Evolutionary conservation across 2,797 vertebrate species (phyloP), one percentile per base, ranked within the genome.

Genomic region (Petrocephalus schoutedeni): DNA sequence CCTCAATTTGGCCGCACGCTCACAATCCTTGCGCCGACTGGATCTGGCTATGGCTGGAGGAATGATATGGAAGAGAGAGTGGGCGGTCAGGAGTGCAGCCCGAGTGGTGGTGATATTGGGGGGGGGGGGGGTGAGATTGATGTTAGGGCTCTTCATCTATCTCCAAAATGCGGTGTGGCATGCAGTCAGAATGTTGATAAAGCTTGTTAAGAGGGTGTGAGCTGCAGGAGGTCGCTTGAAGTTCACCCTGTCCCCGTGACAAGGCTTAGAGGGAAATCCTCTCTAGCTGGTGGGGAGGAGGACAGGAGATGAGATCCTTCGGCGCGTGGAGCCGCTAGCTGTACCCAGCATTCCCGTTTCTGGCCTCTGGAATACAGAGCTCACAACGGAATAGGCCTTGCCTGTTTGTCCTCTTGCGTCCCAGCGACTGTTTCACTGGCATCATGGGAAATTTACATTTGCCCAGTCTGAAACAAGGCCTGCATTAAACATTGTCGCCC

Each of bases 401-500:
- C 36, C 16, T 45, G 8, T 61, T 16, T 61, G 59, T 21, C 59
- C 16, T 19, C 2, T 21, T 16, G n/a, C 19, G 16, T 61, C n/a
- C 19, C 59, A 5, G 16, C 59, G 19, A 16, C 54, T 8, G 4
- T 19, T 61, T 19, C n/a, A 21, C 9, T n/a, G 21, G 49, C 51
- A 53, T 83, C 80, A 14, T 53, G n/a, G 80, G 80, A 83, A 83
- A 53, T 83, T 83, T 23, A 49, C 80, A 83, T 83, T 49, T 51
- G 49, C 45, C 80, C 49, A 23, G 80, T 83, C 10, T 41, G 21
- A 51, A 83, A 53, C 41, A 53, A 83, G 80, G 45, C 80, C 80
- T 51, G 53, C 49, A 53, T 83, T 51, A 83, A 83, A 51, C 10
- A 1, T n/a, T 21, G 77, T 9, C 1, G 36, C 2, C 45, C 19